Base-by-base conservation (phyloP, 37 sponge, comb jelly and placozoan genomes). In the Bolinopsis microptera region DNA sequence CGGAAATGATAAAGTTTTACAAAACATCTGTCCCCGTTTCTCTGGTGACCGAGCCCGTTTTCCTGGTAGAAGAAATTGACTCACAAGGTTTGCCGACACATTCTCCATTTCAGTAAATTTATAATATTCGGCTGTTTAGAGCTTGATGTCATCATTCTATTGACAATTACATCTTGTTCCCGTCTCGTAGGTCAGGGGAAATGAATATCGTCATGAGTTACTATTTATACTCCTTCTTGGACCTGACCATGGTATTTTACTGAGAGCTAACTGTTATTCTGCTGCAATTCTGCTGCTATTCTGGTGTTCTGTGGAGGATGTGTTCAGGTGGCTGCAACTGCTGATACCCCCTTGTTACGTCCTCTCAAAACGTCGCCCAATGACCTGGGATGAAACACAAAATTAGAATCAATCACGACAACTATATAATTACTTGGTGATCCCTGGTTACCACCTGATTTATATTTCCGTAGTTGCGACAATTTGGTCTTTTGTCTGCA, bases 21-120 rank as follows among this genome's bases (percentile, higher is more conserved):
- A 1, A 32, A 28, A 33, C 34, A 16, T 32, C 27, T 18, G 80
- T 77, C 32, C 80, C 80, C 35, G 32, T 77, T 32, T 77, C 80
- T 18, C 3, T 77, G 33, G 27, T 77, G 35, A 32, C 28, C 2
- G 80, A 77, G 80, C 80, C 80, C 22, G 80, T 77, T 27, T 77
- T 77, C 80, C 80, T 77, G 2, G 80, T 36, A 3, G 36, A 34
- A 22, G 80, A 77, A 35, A 77, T 77, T 3, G 61, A 48, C 61
- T 48, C 61, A 13, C 9, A 48, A 18, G 61, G 61, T 48, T 48
- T 18, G 61, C 13, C 13, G 13, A 48, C 61, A 18, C 13, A 13
- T 48, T 48, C 13, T 48, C 13, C 61, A 18, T 13, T 48, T 48
- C n/a, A n/a, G n/a, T n/a, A n/a, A n/a, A n/a, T n/a, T n/a, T n/a